These are phyloP conservation scores for Gavia stellata DNA, from an alignment of 2,113 vertebrate species.

Conservation along the genomic window DNA sequence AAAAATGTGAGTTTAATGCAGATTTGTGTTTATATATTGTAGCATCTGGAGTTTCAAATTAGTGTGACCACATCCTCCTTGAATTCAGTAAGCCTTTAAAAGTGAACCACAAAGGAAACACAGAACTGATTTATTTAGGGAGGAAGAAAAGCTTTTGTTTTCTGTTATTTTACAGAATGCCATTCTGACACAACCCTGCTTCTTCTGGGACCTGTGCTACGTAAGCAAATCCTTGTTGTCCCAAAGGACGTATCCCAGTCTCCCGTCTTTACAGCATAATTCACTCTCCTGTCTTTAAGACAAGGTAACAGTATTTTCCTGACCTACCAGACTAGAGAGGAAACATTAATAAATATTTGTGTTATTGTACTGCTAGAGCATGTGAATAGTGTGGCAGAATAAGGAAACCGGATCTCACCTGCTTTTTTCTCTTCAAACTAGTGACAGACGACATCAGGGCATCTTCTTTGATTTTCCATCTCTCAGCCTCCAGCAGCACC, in stretches of 20 bases:
- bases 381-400: neutral
- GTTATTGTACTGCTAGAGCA: neutral
- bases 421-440: neutral
- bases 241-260: neutral
- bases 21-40: neutral
- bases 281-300: neutral
- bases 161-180: slow-evolving; percentile 20
- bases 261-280: neutral
- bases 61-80: slow-evolving; percentile 42
- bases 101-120: slow-evolving; percentile 35
- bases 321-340: neutral
- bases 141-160: slow-evolving; percentile 42
- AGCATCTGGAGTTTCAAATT: slow-evolving; percentile 35
- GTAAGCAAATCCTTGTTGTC: neutral
- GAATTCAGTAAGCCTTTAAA: neutral
- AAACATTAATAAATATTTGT: neutral
- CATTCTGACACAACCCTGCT: neutral
- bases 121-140: slow-evolving; percentile 12
- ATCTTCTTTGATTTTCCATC: neutral
- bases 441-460: neutral
- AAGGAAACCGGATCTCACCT: neutral
- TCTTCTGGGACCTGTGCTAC: neutral
- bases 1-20: slow-evolving; percentile 8
- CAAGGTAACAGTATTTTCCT: neutral
- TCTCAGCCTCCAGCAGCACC: neutral